Base-by-base conservation (phyloP, 1,140 invertebrate genomes). In the Berghia stephanieae region DNA sequence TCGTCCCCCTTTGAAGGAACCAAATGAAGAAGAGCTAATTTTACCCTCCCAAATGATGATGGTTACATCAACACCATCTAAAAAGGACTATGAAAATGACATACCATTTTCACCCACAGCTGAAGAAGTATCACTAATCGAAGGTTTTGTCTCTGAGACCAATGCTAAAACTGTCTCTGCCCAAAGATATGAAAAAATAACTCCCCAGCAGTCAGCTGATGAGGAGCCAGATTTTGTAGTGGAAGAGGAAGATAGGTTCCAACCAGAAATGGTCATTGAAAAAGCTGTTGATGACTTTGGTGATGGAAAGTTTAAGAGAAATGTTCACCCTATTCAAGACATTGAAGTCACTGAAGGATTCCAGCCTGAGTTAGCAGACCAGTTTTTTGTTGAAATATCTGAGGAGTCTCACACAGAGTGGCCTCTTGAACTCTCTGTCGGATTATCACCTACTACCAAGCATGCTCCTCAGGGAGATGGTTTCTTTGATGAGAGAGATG, bases 81-180 rank as follows among this genome's bases (percentile, higher is more conserved):
- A n/a, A n/a, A n/a, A n/a, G n/a, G n/a, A n/a, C n/a, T n/a, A n/a
- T n/a, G n/a, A n/a, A n/a, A n/a, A n/a, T n/a, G n/a, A n/a, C n/a
- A n/a, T n/a, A n/a, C n/a, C n/a, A 1, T 68, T 13, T 38, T 57
- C 55, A 16, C 40, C 44, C 43, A 49, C 36, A 24, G 21, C 6
- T 44, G 74, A 6, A 2, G 27, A 60, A 4, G 3, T 13, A 1
- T 27, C 21, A 3, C 21, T 75, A 27, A 34, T 34, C 2, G 74
- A 76, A 46, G 40, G 63, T 6, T 76, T 76, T 76, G 74, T 76
- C 10, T 60, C 74, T 31, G 74, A 76, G 40, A n/a, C n/a, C n/a
- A n/a, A n/a, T n/a, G n/a, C n/a, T n/a, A n/a, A n/a, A n/a, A n/a
- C n/a, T n/a, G n/a, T n/a, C n/a, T n/a, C n/a, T n/a, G n/a, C n/a